Conservation (phyloP, 2,888 invertebrate genomes). For the Furcula furcula region DNA sequence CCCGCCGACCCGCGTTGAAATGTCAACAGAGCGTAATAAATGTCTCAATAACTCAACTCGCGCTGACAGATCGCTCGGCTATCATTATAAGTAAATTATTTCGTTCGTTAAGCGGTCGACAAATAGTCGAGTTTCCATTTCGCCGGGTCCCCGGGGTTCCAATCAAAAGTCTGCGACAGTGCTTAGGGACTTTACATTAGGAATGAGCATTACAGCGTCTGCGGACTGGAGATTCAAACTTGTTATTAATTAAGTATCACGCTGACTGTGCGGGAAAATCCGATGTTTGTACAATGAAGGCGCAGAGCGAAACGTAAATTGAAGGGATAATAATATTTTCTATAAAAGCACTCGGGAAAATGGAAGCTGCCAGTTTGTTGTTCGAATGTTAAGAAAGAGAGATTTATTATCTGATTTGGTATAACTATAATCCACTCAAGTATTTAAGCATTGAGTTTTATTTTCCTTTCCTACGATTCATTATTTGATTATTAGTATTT, state of each 20-base stretch:
- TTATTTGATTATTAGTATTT: no score
- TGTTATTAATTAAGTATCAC: slow-evolving; percentile 61
- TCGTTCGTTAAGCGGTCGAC: slow-evolving; percentile 39
- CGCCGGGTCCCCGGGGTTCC: slow-evolving; percentile 33
- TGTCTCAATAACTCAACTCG: slow-evolving; percentile 48
- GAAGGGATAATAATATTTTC: slow-evolving; percentile 36
- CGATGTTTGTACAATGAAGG: slow-evolving; percentile 37
- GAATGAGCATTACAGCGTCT: slow-evolving; percentile 38
- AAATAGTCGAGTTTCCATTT: slow-evolving; percentile 30
- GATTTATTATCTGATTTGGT: no score
- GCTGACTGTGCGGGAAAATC: slow-evolving; percentile 21
- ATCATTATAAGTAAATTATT: slow-evolving; percentile 51
- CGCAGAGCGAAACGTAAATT: slow-evolving; percentile 37
- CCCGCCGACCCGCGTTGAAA: slow-evolving; percentile 39
- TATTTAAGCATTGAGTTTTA: no score
- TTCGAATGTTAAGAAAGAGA: slow-evolving; percentile 22
- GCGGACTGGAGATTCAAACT: slow-evolving; percentile 46
- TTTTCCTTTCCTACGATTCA: no score
- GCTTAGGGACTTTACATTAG: slow-evolving; percentile 43
- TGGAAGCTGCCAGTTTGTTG: slow-evolving; percentile 15
- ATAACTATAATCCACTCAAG: no score
- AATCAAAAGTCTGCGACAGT: slow-evolving; percentile 58
- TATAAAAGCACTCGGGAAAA: slow-evolving; percentile 24
- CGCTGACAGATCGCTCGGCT: slow-evolving; percentile 45
- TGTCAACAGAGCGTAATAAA: slow-evolving; percentile 47